These are phyloP conservation scores for Phaonia tiefii DNA, from an alignment of 2,888 invertebrate species.

Conservation along the genomic window DNA sequence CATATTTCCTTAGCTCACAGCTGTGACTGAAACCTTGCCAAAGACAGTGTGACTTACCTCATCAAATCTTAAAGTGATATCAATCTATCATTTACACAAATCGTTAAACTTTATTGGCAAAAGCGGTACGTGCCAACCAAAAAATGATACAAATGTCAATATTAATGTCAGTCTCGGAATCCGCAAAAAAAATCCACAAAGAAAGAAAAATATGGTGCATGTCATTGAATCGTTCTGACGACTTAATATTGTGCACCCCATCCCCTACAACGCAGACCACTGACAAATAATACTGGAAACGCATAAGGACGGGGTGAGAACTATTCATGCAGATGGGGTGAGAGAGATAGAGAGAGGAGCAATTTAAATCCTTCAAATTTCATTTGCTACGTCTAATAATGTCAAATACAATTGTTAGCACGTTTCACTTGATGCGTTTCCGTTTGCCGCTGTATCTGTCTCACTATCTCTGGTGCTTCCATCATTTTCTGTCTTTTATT, in stretches of 20 bases:
- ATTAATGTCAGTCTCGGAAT: constrained; percentile 57
- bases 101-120: no score
- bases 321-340: no score
- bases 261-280: constrained; percentile 13
- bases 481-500: constrained; percentile 48
- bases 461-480: background rate
- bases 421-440: constrained; percentile 60
- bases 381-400: constrained; percentile 40
- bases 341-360: no score
- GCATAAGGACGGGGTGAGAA: no score
- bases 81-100: no score
- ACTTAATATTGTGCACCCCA: constrained; percentile 53
- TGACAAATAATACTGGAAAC: no score
- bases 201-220: constrained; percentile 62
- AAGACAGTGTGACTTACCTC: no score
- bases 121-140: constrained; percentile 48
- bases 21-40: no score
- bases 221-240: constrained; percentile 65
- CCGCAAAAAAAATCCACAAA: constrained; percentile 20
- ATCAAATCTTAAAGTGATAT: no score
- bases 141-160: constrained; percentile 61
- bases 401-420: constrained; percentile 53
- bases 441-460: constrained; percentile 46
- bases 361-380: constrained; percentile 26
- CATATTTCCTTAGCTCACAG: no score